These are phyloP conservation scores for Tamandua tetradactyla DNA, from an alignment of 2,797 vertebrate species.

Conservation along the genomic window DNA sequence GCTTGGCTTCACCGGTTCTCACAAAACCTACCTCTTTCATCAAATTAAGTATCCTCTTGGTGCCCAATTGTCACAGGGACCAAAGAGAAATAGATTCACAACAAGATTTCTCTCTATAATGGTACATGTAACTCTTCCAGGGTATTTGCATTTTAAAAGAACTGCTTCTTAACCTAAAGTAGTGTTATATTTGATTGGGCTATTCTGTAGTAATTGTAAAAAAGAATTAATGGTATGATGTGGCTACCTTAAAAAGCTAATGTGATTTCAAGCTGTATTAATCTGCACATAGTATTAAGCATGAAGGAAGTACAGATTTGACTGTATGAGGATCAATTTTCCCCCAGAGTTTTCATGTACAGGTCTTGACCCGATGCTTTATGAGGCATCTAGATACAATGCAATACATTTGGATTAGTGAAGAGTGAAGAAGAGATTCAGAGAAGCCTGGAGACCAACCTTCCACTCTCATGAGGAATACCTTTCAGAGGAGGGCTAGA, in stretches of 20 bases:
- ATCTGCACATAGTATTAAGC: not conserved
- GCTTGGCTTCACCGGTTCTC: not conserved
- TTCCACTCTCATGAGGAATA: not conserved
- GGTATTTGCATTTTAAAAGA: not conserved
- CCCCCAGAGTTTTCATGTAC: not conserved
- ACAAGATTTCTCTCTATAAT: not conserved
- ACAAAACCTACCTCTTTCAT: not conserved
- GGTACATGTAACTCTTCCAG: not conserved
- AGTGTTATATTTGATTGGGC: not conserved
- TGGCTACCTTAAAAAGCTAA: not conserved
- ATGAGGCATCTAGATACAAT: not conserved
- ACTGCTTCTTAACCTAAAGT: not conserved
- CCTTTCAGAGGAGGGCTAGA: not conserved
- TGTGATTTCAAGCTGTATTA: not conserved
- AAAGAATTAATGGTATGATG: not conserved
- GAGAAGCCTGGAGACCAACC: not conserved
- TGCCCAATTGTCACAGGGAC: not conserved
- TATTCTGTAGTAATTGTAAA: not conserved
- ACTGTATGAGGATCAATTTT: not conserved
- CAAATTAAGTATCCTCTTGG: not conserved
- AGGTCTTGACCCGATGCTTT: not conserved
- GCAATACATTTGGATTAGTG: not conserved
- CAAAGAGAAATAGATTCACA: not conserved
- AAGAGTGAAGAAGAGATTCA: not conserved
- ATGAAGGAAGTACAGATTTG: not conserved